Percentiles rank a stretch among this genome's conserved stretches.
These are phyloP conservation scores for Campylomormyrus numenius DNA, from an alignment of 2,113 vertebrate genomes.

Conservation along the genomic window DNA sequence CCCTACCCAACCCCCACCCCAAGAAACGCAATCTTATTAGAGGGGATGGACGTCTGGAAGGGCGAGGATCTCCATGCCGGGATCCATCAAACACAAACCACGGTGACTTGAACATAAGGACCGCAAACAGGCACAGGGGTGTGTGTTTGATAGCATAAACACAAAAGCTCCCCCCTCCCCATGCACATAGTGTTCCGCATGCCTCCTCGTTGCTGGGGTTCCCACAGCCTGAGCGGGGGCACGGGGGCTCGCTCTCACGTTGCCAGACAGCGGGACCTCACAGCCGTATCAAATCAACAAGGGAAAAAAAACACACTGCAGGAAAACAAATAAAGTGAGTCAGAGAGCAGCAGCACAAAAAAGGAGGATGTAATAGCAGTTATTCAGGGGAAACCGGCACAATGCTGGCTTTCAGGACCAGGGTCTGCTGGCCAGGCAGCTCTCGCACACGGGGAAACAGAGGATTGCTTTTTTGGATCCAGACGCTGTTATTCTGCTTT, in stretches of 20 bases:
- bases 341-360: not conserved
- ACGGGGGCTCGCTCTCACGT: not conserved
- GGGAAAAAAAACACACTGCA: not conserved
- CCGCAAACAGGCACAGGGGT: not conserved
- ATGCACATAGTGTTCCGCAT: not conserved
- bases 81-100: not conserved
- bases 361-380: not conserved
- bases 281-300: conserved; percentile 5
- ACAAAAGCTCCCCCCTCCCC: not conserved
- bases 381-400: not conserved
- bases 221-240: not conserved
- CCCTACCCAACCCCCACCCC: not conserved
- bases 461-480: not conserved
- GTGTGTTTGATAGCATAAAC: not conserved
- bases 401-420: conserved; percentile 1
- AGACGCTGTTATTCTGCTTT: conserved; percentile 1
- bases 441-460: not conserved
- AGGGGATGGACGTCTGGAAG: not conserved
- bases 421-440: not conserved
- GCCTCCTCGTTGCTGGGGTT: not conserved
- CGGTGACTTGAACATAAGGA: not conserved
- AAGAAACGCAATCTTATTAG: not conserved
- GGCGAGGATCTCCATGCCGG: not conserved
- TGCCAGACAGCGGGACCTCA: not conserved
- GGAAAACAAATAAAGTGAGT: not conserved